Percentiles rank a stretch among this genome's conserved stretches.
Conservation (phyloP, 1,140 invertebrate genomes). For the Drosophila baimaii region DNA sequence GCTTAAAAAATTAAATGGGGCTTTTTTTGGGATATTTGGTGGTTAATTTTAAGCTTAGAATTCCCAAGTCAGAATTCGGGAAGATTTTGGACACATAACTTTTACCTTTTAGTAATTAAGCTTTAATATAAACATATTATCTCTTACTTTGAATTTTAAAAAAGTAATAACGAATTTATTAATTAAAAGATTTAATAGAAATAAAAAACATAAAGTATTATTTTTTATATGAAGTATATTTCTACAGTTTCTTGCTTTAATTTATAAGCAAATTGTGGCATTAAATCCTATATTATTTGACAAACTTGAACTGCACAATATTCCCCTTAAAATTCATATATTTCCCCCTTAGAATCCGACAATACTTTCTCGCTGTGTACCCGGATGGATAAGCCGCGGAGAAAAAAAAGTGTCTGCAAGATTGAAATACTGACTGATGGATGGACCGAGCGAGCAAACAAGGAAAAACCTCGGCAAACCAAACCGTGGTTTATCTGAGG, state of each 20-base stretch:
- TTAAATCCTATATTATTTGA: background rate
- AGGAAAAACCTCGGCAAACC: slow-evolving; percentile 54
- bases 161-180: background rate
- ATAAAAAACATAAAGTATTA: too few relatives aligned
- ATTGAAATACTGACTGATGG: slow-evolving; percentile 71
- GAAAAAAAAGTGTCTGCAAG: slow-evolving; percentile 66
- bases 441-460: slow-evolving; percentile 47
- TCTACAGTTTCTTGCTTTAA: background rate
- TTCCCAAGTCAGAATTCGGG: background rate
- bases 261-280: background rate
- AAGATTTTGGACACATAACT: too few relatives aligned
- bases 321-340: background rate
- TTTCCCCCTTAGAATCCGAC: background rate
- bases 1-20: too few relatives aligned
- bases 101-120: background rate
- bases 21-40: too few relatives aligned
- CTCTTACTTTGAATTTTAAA: background rate
- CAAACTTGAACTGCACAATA: background rate
- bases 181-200: too few relatives aligned
- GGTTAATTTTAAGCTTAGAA: background rate
- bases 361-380: background rate
- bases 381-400: slow-evolving; percentile 36
- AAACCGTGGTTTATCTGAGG: slow-evolving; percentile 65
- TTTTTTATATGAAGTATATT: too few relatives aligned
- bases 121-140: background rate